Evolutionary conservation across 2,113 vertebrate genomes (phyloP).

Genomic region (Synodontis membranacea): DNA sequence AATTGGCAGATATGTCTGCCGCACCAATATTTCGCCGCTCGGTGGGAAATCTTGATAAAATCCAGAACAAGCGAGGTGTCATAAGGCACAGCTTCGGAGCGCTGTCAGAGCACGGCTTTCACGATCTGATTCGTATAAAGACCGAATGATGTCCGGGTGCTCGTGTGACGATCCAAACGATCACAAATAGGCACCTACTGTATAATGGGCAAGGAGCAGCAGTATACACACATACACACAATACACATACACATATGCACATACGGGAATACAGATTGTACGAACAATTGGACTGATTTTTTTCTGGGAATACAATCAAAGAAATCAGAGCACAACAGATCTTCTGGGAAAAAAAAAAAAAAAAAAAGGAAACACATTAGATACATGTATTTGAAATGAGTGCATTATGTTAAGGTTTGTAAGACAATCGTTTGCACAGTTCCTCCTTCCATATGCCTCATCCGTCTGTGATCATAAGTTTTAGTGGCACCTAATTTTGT

Average conservation of each 20-base stretch:
- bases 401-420: conserved; percentile 31
- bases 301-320: conserved; percentile 56
- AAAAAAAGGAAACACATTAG: conserved; percentile 50
- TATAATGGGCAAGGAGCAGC: conserved; percentile 32
- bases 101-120: conserved; percentile 64
- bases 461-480: conserved; percentile 19
- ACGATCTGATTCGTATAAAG: conserved; percentile 67
- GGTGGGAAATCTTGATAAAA: conserved; percentile 75
- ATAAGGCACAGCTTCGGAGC: conserved; percentile 62
- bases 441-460: conserved; percentile 24
- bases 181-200: conserved; percentile 49
- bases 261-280: conserved; percentile 51
- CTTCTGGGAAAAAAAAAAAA: conserved; percentile 44
- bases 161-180: conserved; percentile 58
- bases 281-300: conserved; percentile 49
- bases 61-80: conserved; percentile 63
- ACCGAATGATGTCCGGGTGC: conserved; percentile 64
- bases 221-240: neutral
- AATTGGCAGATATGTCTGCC: conserved; percentile 73
- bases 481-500: conserved; percentile 13
- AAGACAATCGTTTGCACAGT: conserved; percentile 8
- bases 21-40: conserved; percentile 76
- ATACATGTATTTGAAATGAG: conserved; percentile 49
- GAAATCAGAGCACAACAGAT: conserved; percentile 54
- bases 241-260: conserved; percentile 32